A percentile compares a stretch with the other conserved stretches of the same genome.
phyloP scores from a whole-genome alignment of 1,140 invertebrate species.

The Pissodes strobi region DNA sequence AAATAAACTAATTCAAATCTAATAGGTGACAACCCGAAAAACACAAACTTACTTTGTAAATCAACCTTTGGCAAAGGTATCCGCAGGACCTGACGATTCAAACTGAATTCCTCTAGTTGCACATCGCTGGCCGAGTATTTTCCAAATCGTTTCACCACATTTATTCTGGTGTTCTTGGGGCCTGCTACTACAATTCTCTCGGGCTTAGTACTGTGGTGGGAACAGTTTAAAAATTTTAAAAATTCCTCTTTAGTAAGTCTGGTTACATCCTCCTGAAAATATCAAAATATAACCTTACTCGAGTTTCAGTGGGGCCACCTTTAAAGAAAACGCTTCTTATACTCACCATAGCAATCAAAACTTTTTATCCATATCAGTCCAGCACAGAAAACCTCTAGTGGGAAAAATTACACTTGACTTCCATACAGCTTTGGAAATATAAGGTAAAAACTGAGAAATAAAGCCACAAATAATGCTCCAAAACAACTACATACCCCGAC shows the following conservation, averaged over 20 bases:
- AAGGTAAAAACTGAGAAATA: too few relatives aligned
- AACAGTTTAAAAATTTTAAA: conserved; percentile 32
- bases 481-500: too few relatives aligned
- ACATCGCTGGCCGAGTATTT: conserved; percentile 7
- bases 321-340: neutral
- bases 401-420: too few relatives aligned
- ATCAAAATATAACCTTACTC: conserved; percentile 11
- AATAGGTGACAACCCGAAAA: too few relatives aligned
- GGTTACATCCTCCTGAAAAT: conserved; percentile 29
- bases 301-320: neutral
- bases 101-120: conserved; percentile 17
- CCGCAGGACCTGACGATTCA: conserved; percentile 28
- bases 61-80: conserved; percentile 27
- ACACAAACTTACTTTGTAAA: conserved; percentile 15
- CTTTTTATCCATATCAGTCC: conserved; percentile 9
- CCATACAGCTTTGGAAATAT: too few relatives aligned
- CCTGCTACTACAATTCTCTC: conserved; percentile 1
- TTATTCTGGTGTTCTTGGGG: conserved; percentile 14
- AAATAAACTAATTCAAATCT: too few relatives aligned
- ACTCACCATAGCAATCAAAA: conserved; percentile 10
- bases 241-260: conserved; percentile 31
- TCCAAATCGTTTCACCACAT: conserved; percentile 20
- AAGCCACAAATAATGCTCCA: too few relatives aligned
- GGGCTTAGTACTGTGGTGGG: conserved; percentile 5
- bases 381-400: too few relatives aligned